Evolutionary conservation across 2,888 invertebrate species (phyloP), one percentile per base, ranked within the genome.

Genomic region (Pterostichus niger): DNA sequence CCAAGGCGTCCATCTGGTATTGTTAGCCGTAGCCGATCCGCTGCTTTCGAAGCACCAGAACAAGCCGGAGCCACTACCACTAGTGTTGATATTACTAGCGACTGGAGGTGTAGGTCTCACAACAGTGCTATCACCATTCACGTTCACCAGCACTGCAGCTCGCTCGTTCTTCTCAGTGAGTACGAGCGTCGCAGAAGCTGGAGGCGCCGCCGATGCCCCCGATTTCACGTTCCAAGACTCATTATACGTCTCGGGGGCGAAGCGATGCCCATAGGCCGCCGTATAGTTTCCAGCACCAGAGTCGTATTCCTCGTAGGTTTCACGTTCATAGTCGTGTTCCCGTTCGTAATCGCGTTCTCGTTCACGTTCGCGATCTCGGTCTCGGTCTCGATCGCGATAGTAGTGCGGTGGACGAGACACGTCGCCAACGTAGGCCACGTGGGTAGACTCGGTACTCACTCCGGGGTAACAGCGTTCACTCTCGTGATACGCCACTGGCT

Each of bases 1-100:
- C 91, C 92, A 92, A 56, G 91, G 90, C 85, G 89, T 88, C 85
- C 90, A 89, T 17, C 84, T 81, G 15, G 87, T 85, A 15, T 84
- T 84, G 9, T 84, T 76, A 71, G 84, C 75, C 11, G 84, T 78
- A 15, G 84, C 83, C 6, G 85, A 52, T 33, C 84, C 83, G 46
- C n/a, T 17, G 17, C 6, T 44, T 24, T 44, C 49, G 10, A 64
- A 64, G 84, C 88, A 89, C 88, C 88, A 88, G 61, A 88, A 87
- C 83, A 87, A 88, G 71, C 85, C 84, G 61, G 81, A 46, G 84
- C 78, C 24, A 84, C 52, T 52, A 52, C 78, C 24, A 84, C 52
- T 52, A 52, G 52, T n/a, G 13, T 17, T 17, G 56, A 17, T 68
- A 71, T 78, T 80, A 59, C 44, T 80, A 33, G 33, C 17, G 4